Evolutionary conservation across 1,140 invertebrate species (phyloP).

Genomic region (Drosophila cardini): DNA sequence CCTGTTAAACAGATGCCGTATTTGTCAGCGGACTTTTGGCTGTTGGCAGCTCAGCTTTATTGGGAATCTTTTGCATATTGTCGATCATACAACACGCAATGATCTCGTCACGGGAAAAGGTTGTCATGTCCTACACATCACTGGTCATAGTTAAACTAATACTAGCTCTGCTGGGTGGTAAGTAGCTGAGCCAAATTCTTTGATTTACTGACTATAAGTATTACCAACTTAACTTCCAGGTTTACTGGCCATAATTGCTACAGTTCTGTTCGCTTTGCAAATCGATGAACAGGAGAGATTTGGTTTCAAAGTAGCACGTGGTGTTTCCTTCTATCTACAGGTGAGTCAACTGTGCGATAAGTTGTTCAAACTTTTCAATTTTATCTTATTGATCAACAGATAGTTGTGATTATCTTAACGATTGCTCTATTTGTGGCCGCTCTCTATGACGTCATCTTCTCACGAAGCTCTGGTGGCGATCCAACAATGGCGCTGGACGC

Average conservation of each 20-base stretch:
- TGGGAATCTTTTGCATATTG: conserved; percentile 91
- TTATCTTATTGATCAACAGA: conserved; percentile 85
- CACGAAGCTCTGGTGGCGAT: conserved; percentile 89
- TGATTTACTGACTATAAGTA: neutral
- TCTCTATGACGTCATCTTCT: conserved; percentile 91
- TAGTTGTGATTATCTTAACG: conserved; percentile 90
- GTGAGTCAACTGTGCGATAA: conserved; percentile 85
- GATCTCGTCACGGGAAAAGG: conserved; percentile 92
- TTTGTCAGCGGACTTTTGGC: conserved; percentile 91
- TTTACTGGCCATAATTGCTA: conserved; percentile 90
- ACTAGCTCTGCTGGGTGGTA: conserved; percentile 90
- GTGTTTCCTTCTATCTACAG: conserved; percentile 94
- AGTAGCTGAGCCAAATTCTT: conserved; percentile 69
- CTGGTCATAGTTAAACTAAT: conserved; percentile 91
- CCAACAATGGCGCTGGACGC: conserved; percentile 88
- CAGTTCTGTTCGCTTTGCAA: conserved; percentile 92
- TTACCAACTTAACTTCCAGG: conserved; percentile 86
- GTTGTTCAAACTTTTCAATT: neutral
- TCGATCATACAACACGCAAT: conserved; percentile 93
- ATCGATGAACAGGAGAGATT: conserved; percentile 90
- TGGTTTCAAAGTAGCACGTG: conserved; percentile 90
- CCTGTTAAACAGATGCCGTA: conserved; percentile 88
- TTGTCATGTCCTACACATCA: conserved; percentile 90
- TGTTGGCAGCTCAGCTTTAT: conserved; percentile 88
- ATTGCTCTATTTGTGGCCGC: conserved; percentile 90